These are phyloP conservation scores for Acleris cristana DNA, from an alignment of 2,888 invertebrate genomes.

Conservation along the genomic window DNA sequence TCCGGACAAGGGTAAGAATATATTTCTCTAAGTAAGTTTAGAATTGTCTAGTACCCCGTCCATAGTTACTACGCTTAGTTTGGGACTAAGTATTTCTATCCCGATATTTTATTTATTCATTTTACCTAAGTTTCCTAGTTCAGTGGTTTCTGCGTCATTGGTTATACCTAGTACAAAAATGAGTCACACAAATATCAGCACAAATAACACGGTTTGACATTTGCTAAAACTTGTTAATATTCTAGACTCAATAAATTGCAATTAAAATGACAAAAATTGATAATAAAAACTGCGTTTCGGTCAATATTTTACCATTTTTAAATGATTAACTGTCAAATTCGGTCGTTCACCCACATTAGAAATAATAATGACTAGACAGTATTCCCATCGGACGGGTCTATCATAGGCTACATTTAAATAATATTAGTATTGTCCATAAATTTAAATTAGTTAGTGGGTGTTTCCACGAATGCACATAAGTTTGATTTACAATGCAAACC, in stretches of 20 bases:
- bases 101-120: too few relatives aligned
- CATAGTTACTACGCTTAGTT: too few relatives aligned
- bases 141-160: neutral
- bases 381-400: slow-evolving; percentile 3
- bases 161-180: neutral
- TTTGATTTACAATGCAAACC: neutral
- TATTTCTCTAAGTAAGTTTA: too few relatives aligned
- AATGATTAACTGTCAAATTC: slow-evolving; percentile 22
- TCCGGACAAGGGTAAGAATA: too few relatives aligned
- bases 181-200: too few relatives aligned
- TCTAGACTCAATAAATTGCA: slow-evolving; percentile 23
- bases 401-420: slow-evolving; percentile 13
- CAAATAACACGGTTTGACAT: neutral
- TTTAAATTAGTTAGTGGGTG: slow-evolving; percentile 4
- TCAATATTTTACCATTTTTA: slow-evolving; percentile 29
- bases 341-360: slow-evolving; percentile 15
- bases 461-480: neutral
- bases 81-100: too few relatives aligned
- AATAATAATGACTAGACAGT: slow-evolving; percentile 4
- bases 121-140: neutral
- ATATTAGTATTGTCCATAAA: slow-evolving; percentile 1
- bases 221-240: neutral
- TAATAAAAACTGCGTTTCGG: slow-evolving; percentile 19
- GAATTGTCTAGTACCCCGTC: too few relatives aligned
- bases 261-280: slow-evolving; percentile 16